Evolutionary conservation across 1,140 invertebrate species (phyloP), one percentile per base, ranked within the genome.

Genomic region (Pygmarrhopalites habei): DNA sequence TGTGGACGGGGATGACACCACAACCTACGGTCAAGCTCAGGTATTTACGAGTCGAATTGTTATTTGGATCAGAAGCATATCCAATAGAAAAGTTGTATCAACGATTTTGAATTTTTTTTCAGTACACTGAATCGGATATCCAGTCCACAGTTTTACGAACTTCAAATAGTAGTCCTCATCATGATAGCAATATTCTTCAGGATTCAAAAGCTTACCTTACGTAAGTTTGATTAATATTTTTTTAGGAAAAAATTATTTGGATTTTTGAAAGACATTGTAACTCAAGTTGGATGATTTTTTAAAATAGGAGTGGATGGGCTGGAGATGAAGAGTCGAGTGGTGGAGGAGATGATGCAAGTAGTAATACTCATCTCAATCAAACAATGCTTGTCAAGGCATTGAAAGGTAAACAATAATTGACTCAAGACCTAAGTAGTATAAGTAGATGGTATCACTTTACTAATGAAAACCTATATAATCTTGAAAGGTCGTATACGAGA

Each of bases 121-220:
- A 95, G 75, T 94, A 90, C 72, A 85, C 83, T 25, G 87, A 88
- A 65, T 79, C 79, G 0, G 86, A 90, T 77, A 83, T 90, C 56
- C 65, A 67, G 46, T 41, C 67, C 15, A 53, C 61, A 29, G 47
- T 63, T 25, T 46, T 46, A 21, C 0, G 21, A 26, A 49, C 41
- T 7, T 10, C 35, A 30, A 47, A 47, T 15, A 26, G 49, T 28
- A 56, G 35, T 41, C 47, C 30, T 23, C 53, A n/a, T 26, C 30
- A 46, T 21, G 55, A 62, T 30, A 62, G 28, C 32, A 66, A 30
- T 35, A 17, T 46, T 59, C 52, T 52, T 35, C 51, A 66, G 14
- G 58, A 60, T 35, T 25, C 26, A 28, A 66, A 60, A 60, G 21
- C 1, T 17, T 35, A 10, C 7, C 10, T 1, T 59, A 49, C 25